These are phyloP conservation scores for Peromyscus maniculatus DNA, from an alignment of 2,113 vertebrate species.

Conservation along the genomic window DNA sequence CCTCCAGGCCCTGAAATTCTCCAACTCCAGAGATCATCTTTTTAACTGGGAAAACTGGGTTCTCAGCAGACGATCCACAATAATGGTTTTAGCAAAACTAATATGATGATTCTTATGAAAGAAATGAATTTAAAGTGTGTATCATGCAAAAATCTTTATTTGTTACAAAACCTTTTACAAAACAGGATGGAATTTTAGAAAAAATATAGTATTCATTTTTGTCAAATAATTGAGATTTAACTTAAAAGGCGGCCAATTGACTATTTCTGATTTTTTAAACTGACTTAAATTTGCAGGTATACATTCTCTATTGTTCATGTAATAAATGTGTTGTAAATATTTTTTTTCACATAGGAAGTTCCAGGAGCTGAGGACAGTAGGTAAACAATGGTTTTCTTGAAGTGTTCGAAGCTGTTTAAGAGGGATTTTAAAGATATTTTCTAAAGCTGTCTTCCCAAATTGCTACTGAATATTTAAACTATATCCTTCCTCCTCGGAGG, in stretches of 20 bases:
- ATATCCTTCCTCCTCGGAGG: background rate
- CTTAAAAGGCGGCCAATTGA: background rate
- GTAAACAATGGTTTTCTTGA: background rate
- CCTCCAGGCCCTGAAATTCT: conserved; percentile 28
- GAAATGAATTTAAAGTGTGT: conserved; percentile 13
- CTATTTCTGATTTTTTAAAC: conserved; percentile 35
- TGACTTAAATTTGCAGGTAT: conserved; percentile 10
- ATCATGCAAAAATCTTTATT: conserved; percentile 42
- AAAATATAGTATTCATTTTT: background rate
- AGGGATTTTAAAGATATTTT: background rate
- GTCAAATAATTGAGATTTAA: conserved; percentile 10
- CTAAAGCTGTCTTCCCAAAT: background rate
- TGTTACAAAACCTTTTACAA: conserved; percentile 55
- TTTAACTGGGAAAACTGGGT: conserved; percentile 38
- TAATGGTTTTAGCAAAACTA: conserved; percentile 44
- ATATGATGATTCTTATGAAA: conserved; percentile 33
- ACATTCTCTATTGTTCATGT: conserved; percentile 38
- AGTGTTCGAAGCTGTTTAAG: background rate
- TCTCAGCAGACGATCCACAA: background rate
- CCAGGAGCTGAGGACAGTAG: background rate
- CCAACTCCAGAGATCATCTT: conserved; percentile 21
- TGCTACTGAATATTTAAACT: background rate
- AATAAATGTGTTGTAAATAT: conserved; percentile 23
- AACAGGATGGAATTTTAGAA: conserved; percentile 40
- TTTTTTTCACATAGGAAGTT: background rate